Evolutionary conservation across 2,888 invertebrate species (phyloP), one percentile per base, ranked within the genome.

Genomic region (Glyphotaelius pellucidus): DNA sequence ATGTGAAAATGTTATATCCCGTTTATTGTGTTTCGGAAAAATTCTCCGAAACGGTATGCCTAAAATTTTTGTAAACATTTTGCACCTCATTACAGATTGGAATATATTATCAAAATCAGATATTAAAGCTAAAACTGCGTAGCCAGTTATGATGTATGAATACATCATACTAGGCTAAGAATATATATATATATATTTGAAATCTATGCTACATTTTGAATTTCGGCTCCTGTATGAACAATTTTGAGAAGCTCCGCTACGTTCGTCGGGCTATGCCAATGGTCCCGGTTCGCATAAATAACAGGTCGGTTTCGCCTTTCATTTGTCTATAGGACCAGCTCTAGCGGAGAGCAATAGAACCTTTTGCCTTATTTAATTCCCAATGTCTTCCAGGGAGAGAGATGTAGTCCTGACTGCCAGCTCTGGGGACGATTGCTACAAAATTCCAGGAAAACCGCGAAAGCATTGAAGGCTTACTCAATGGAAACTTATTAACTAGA

Each of bases 241-340:
- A n/a, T 14, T 42, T 86, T 88, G 52, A 47, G 88, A 67, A 88
- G 19, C 88, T 67, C 11, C 30, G 88, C 30, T 30, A 2, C 3
- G 67, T 32, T 88, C 32, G 86, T 86, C 25, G 14, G 52, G 52
- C 88, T 32, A 11, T 15, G 67, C 47, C 88, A 88, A 15, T 88
- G 85, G 32, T 35, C 31, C 85, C 35, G 14, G 30, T 67, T 88
- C 88, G n/a, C 52, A 88, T 88, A 88, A 88, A 88, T 88, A 88
- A 88, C 88, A 31, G 67, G 67, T 32, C 32, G 67, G 67, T 88
- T 88, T 88, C 19, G 88, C 88, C 31, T 88, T 88, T 67, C 88
- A 67, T 88, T 88, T 79, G 52, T 88, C 88, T 88, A 52, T 31
- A 32, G 88, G 35, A 9, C 35, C 31, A 67, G n/a, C 67, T 67